These are phyloP conservation scores for Arbacia lixula DNA, from an alignment of 53 echinoderm and acorn worm genomes.

Conservation along the genomic window DNA sequence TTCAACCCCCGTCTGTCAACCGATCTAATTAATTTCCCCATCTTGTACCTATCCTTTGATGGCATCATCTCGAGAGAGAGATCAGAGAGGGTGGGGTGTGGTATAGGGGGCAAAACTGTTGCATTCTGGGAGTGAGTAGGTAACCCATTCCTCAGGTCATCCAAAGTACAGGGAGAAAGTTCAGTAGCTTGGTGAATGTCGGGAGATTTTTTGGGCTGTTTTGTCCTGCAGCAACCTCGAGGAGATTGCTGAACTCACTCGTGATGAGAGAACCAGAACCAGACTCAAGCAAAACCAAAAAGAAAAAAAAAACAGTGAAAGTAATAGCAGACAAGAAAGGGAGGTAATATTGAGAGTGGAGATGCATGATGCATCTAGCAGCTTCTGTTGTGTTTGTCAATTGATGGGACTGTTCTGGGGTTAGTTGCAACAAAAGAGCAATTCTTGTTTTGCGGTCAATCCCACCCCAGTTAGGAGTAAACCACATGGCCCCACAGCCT, in stretches of 20 bases:
- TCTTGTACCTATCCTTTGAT: conserved; percentile 8
- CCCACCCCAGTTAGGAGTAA: conserved; percentile 23
- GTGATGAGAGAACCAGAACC: conserved; percentile 44
- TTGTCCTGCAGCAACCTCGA: conserved; percentile 49
- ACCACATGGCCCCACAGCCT: conserved; percentile 13
- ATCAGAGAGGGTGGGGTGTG: no score
- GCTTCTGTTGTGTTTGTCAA: conserved; percentile 47
- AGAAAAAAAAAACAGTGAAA: background rate
- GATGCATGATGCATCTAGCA: conserved; percentile 26
- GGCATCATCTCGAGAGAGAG: conserved; percentile 22
- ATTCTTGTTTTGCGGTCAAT: conserved; percentile 60
- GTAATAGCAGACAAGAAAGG: background rate
- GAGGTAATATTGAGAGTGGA: conserved; percentile 3
- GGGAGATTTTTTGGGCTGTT: no score
- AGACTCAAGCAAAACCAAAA: background rate
- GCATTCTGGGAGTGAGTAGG: conserved; percentile 52
- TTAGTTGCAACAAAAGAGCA: conserved; percentile 54
- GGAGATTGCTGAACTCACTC: background rate
- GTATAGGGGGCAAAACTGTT: conserved; percentile 37
- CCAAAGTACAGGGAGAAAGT: conserved; percentile 43
- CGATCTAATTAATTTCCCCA: conserved; percentile 29
- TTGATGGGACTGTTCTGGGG: conserved; percentile 41
- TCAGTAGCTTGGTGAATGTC: conserved; percentile 21
- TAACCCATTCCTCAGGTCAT: conserved; percentile 29
- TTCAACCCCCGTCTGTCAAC: conserved; percentile 44